Conservation (phyloP, 2,113 vertebrate genomes). For the Onychostruthus taczanowskii region DNA sequence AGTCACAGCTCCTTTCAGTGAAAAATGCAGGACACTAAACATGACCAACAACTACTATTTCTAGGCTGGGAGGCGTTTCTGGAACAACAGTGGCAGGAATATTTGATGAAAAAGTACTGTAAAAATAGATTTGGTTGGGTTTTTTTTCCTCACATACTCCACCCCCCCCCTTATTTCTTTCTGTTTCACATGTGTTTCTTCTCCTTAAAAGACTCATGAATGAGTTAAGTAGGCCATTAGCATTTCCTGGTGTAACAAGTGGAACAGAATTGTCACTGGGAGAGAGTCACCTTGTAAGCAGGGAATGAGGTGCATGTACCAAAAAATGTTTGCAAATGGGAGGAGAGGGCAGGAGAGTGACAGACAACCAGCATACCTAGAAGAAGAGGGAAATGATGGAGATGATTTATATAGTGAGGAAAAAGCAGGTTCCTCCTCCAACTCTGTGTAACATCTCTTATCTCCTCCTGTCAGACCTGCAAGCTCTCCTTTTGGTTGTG, state of each 20-base stretch:
- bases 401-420: not conserved
- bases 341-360: not conserved
- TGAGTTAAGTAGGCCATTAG: not conserved
- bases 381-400: not conserved
- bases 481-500: not conserved
- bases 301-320: not conserved
- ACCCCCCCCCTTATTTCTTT: not conserved
- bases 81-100: not conserved
- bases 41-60: constrained; percentile 19
- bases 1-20: constrained; percentile 13
- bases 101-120: not conserved
- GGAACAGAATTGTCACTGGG: not conserved
- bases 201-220: not conserved
- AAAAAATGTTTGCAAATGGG: not conserved
- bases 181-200: not conserved
- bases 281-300: not conserved
- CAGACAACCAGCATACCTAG: not conserved
- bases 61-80: not conserved
- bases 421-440: not conserved
- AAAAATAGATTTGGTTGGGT: not conserved
- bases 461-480: not conserved
- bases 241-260: not conserved
- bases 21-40: constrained; percentile 5
- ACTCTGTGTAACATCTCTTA: not conserved
- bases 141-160: not conserved